Percentiles rank a stretch among this genome's conserved stretches.
These are phyloP conservation scores for Gobio gobio DNA, from an alignment of 2,113 vertebrate species.

Conservation along the genomic window DNA sequence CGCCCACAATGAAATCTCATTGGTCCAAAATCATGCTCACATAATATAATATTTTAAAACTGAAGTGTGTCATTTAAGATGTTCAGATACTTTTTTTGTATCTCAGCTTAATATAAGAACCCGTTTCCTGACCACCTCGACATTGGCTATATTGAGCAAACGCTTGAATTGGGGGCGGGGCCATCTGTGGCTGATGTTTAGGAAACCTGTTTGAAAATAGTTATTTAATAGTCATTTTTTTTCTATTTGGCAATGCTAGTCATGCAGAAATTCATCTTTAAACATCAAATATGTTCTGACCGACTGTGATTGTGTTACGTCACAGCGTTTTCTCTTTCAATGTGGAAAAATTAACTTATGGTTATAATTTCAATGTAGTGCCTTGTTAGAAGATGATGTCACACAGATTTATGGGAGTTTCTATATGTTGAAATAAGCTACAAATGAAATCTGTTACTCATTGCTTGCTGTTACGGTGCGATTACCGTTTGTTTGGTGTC, in stretches of 20 bases:
- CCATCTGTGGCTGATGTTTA: not conserved
- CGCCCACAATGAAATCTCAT: not conserved
- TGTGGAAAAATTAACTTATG: slow-evolving; percentile 7
- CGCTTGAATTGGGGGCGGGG: not conserved
- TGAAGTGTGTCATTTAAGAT: slow-evolving; percentile 2
- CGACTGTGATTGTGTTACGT: not conserved
- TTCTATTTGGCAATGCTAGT: not conserved
- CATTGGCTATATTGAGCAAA: not conserved
- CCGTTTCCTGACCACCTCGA: not conserved
- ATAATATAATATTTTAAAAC: not conserved
- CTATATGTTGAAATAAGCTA: slow-evolving; percentile 16
- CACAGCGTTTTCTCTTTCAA: not conserved
- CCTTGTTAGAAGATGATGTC: not conserved
- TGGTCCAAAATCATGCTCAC: not conserved
- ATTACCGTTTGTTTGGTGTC: not conserved
- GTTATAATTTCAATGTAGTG: not conserved
- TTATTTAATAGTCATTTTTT: not conserved
- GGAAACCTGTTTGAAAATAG: slow-evolving; percentile 5
- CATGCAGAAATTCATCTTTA: not conserved
- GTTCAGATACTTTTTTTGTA: not conserved
- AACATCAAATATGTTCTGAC: not conserved
- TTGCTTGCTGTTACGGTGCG: not conserved
- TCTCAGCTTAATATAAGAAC: not conserved
- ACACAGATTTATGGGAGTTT: not conserved
- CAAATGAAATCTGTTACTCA: slow-evolving; percentile 23